These are phyloP conservation scores for Lutraria rhynchaena DNA, from an alignment of 1,140 invertebrate genomes.

Conservation along the genomic window DNA sequence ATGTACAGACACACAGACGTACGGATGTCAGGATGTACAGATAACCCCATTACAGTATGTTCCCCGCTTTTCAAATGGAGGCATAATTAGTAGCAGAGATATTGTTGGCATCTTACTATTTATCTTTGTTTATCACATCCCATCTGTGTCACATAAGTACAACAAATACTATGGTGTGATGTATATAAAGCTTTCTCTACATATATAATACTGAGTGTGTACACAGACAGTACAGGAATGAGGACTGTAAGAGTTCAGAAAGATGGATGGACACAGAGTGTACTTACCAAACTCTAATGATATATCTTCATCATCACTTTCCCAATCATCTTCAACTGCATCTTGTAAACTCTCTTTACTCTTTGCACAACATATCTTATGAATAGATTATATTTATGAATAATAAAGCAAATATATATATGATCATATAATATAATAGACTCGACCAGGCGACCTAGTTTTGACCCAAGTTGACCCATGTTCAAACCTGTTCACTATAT, in stretches of 20 bases:
- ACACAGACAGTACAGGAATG: background rate
- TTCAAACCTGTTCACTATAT: background rate
- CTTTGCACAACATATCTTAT: constrained; percentile 73
- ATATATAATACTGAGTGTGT: background rate
- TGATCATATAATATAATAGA: background rate
- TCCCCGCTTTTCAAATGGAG: too few species aligned
- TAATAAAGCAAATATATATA: background rate
- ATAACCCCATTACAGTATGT: too few species aligned
- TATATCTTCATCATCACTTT: constrained; percentile 67
- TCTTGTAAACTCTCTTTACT: constrained; percentile 66
- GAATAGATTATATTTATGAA: constrained; percentile 10
- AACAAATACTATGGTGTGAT: background rate
- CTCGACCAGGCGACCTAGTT: background rate
- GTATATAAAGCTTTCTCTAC: background rate
- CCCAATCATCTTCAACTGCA: constrained; percentile 74
- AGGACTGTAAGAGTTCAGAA: background rate
- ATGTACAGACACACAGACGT: too few species aligned
- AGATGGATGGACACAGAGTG: background rate
- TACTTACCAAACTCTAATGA: constrained; percentile 33
- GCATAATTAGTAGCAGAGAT: too few species aligned
- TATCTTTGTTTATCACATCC: background rate
- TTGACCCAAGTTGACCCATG: background rate
- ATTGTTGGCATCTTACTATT: too few species aligned
- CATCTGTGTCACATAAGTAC: background rate
- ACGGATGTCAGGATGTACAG: too few species aligned